phyloP scores from a whole-genome alignment of 2,113 vertebrate species.

The Synchiropus splendidus region DNA sequence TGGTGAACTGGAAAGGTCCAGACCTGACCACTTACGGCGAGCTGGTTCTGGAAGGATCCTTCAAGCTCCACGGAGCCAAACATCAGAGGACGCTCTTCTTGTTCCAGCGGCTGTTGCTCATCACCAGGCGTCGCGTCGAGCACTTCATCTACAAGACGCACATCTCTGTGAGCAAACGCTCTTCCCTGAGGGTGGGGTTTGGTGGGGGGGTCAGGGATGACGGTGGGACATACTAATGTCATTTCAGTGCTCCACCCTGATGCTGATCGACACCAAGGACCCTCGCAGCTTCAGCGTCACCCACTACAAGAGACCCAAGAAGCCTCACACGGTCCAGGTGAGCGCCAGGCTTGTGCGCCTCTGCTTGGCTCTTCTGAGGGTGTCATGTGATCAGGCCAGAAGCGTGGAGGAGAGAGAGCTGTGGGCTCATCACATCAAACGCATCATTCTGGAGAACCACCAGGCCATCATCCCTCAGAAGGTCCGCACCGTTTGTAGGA shows the following conservation, averaged over 20 bases:
- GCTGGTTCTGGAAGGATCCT: constrained; percentile 87
- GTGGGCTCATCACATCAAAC: constrained; percentile 92
- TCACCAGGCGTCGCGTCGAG: constrained; percentile 82
- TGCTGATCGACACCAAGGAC: constrained; percentile 86
- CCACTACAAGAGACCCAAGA: constrained; percentile 86
- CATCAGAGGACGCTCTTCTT: constrained; percentile 86
- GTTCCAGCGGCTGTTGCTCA: constrained; percentile 80
- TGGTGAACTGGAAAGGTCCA: constrained; percentile 86
- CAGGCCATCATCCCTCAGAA: constrained; percentile 86
- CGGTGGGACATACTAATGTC: too few species aligned
- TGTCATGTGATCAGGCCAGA: constrained; percentile 66
- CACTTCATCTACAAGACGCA: constrained; percentile 83
- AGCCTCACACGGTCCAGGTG: constrained; percentile 87
- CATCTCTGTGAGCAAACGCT: constrained; percentile 81
- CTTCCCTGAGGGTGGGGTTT: too few species aligned
- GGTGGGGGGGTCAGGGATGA: too few species aligned
- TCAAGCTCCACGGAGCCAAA: constrained; percentile 78
- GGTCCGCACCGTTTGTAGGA: constrained; percentile 55
- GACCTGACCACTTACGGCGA: constrained; percentile 90
- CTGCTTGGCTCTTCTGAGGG: neutral
- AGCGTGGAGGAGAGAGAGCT: constrained; percentile 79
- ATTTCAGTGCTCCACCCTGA: constrained; percentile 80
- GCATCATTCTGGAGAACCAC: constrained; percentile 88
- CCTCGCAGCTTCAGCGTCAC: constrained; percentile 86
- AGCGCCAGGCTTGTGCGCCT: neutral